These are phyloP conservation scores for Torymus auratus DNA, from an alignment of 2,888 invertebrate genomes.

Conservation along the genomic window DNA sequence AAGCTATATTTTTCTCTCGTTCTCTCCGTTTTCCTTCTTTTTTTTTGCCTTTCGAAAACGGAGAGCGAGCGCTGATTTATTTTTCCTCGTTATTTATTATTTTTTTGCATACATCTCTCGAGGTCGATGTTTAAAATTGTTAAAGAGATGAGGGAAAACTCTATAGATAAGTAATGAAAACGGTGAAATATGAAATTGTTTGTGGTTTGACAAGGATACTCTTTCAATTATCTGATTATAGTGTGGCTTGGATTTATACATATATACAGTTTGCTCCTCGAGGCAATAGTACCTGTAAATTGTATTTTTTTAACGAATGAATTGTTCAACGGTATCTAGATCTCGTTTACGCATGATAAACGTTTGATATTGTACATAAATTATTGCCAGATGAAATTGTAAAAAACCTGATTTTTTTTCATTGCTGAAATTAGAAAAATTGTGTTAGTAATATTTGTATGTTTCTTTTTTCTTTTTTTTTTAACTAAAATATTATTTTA, in stretches of 20 bases:
- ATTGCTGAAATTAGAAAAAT: constrained; percentile 44
- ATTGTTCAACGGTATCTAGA: constrained; percentile 20
- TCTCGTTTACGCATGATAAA: constrained; percentile 16
- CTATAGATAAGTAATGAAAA: not conserved
- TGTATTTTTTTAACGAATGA: constrained; percentile 21
- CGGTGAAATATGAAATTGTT: not conserved
- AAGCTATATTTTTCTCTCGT: too few relatives aligned
- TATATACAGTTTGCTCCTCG: constrained; percentile 15
- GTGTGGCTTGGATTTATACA: not conserved
- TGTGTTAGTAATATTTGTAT: constrained; percentile 36
- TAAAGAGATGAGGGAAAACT: not conserved
- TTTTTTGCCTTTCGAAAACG: not conserved
- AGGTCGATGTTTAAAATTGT: not conserved
- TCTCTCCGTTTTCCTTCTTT: too few relatives aligned
- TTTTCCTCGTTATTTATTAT: too few relatives aligned
- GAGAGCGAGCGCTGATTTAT: not conserved
- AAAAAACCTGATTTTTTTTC: constrained; percentile 44
- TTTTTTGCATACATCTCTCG: constrained; percentile 1
- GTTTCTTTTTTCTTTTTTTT: constrained; percentile 14
- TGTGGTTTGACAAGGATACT: not conserved
- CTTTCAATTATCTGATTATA: not conserved
- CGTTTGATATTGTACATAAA: constrained; percentile 53
- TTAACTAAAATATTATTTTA: constrained; percentile 17
- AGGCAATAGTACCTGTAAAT: constrained; percentile 31
- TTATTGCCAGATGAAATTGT: constrained; percentile 44